Evolutionary conservation across 2,797 vertebrate species (phyloP).

Genomic region (Ctenosaura bakeri): DNA sequence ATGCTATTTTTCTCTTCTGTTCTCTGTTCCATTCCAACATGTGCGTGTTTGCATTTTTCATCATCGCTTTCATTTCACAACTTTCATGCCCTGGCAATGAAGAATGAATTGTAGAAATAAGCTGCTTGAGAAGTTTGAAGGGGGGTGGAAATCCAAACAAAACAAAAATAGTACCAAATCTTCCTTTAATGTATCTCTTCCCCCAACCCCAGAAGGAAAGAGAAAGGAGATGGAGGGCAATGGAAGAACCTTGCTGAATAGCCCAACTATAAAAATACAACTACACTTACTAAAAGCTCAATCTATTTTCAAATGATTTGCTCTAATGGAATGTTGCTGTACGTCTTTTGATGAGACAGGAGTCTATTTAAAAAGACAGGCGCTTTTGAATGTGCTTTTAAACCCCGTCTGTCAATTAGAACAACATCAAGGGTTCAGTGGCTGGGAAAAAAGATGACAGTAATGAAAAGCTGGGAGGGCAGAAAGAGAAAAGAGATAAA

Average conservation of each 20-base stretch:
- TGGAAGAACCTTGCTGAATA: slow-evolving; percentile 59
- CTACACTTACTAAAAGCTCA: slow-evolving; percentile 79
- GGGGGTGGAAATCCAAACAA: slow-evolving; percentile 50
- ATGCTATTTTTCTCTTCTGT: background rate
- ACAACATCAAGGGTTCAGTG: slow-evolving; percentile 80
- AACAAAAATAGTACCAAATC: slow-evolving; percentile 55
- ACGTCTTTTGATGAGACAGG: slow-evolving; percentile 82
- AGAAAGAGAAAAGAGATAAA: slow-evolving; percentile 66
- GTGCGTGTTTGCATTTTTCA: accelerated
- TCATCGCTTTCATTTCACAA: slow-evolving; percentile 53
- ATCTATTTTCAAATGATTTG: slow-evolving; percentile 82
- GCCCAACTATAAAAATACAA: slow-evolving; percentile 72
- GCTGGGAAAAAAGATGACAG: slow-evolving; percentile 82
- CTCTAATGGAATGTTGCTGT: slow-evolving; percentile 85
- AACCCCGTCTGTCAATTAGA: slow-evolving; percentile 83
- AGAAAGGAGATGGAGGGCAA: slow-evolving; percentile 46
- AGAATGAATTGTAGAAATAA: slow-evolving; percentile 51
- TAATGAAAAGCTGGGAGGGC: slow-evolving; percentile 79
- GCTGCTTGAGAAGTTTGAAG: slow-evolving; percentile 34
- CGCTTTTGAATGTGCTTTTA: slow-evolving; percentile 82
- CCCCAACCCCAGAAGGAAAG: slow-evolving; percentile 33
- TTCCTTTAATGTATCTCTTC: slow-evolving; percentile 62
- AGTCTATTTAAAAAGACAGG: slow-evolving; percentile 84
- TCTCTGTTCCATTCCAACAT: background rate
- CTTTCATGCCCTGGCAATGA: background rate